Evolutionary conservation across 2,888 invertebrate species (phyloP), one percentile per base, ranked within the genome.

Genomic region (Ornithoptera alexandrae): DNA sequence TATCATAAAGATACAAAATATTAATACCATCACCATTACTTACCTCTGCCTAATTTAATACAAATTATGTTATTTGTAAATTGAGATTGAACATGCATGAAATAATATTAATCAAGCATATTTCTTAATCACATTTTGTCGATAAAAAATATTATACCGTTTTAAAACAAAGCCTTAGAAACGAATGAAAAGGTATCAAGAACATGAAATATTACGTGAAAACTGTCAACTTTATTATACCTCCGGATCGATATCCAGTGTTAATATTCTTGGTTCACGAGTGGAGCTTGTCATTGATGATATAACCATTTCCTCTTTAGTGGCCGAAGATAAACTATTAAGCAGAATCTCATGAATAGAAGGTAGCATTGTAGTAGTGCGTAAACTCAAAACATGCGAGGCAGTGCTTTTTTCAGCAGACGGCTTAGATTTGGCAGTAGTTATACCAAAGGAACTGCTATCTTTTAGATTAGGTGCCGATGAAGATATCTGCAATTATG

Each of bases 211-310:
- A 73, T 76, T 80, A 77, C 77, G 80, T 77, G 78, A 74, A 77
- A 77, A 77, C 72, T 71, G 77, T 80, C 77, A 76, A 83, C 75
- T 81, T 86, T 75, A 85, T 84, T 89, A 93, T 93, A 94, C 94
- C 93, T 93, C 92, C 84, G 94, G 93, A 92, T 94, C 94, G 83
- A 94, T 93, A 87, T 94, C 93, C 86, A 94, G 87, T 85, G 94
- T 94, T 89, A 94, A 92, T 90, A 92, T 92, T 89, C 89, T 92
- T 83, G 92, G 91, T 90, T 92, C 89, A 81, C 81, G 84, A 88
- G 92, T 93, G 77, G 92, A 89, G 83, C 88, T 92, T 78, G 84
- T 89, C 87, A 92, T 91, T 81, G 90, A 89, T 79, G 90, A 89
- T 86, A 90, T 89, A 84, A 90, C 89, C 88, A 92, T 93, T 78